Evolutionary conservation across 1,140 invertebrate genomes (phyloP).

Genomic region (Zaprionus gabonicus): DNA sequence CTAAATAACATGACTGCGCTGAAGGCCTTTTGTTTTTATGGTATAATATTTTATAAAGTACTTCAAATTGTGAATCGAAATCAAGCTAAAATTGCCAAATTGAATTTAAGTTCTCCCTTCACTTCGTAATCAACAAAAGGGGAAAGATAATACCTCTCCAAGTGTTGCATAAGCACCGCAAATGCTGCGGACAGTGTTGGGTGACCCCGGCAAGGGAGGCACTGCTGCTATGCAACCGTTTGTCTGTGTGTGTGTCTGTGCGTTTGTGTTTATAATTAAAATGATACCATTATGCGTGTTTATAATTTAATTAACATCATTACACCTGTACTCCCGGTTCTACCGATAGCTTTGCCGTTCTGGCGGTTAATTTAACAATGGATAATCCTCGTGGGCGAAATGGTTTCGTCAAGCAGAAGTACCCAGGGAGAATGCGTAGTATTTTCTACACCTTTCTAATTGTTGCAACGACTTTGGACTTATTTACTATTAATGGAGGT

Average conservation of each 20-base stretch:
- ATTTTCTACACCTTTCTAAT: slow-evolving; percentile 26
- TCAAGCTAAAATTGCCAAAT: no score
- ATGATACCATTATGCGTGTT: slow-evolving; percentile 49
- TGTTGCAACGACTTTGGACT: slow-evolving; percentile 21
- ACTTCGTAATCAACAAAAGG: no score
- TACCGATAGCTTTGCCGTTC: slow-evolving; percentile 57
- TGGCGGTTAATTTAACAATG: slow-evolving; percentile 69
- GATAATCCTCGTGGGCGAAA: slow-evolving; percentile 43
- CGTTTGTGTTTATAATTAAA: slow-evolving; percentile 60
- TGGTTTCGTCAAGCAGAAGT: slow-evolving; percentile 12
- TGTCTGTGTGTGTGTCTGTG: slow-evolving; percentile 15
- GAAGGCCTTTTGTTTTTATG: not conserved
- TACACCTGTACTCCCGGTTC: slow-evolving; percentile 39
- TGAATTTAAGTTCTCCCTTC: not conserved
- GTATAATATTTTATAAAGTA: not conserved
- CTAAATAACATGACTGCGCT: slow-evolving; percentile 1
- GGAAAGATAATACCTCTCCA: not conserved
- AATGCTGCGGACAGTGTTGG: not conserved
- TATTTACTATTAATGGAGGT: slow-evolving; percentile 46
- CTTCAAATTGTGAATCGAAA: no score
- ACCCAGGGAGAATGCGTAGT: slow-evolving; percentile 24
- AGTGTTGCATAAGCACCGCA: not conserved
- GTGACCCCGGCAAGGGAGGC: not conserved
- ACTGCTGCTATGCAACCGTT: slow-evolving; percentile 1
- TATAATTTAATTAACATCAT: slow-evolving; percentile 60